Evolutionary conservation across 2,888 invertebrate genomes (phyloP).

Genomic region (Ormyrus pomaceus): DNA sequence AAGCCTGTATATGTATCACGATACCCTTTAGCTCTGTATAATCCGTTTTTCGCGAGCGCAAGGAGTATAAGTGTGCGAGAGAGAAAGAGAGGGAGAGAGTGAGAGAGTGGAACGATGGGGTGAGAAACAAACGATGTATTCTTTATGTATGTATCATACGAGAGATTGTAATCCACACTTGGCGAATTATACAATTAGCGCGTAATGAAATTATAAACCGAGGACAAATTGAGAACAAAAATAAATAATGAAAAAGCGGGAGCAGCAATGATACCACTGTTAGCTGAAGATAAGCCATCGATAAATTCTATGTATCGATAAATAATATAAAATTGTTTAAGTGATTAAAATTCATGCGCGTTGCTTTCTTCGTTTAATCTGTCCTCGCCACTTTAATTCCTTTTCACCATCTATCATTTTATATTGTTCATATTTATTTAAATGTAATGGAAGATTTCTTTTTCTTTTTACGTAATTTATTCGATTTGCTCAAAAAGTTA

Average conservation of each 20-base stretch:
- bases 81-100: constrained; percentile 17
- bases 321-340: constrained; percentile 71
- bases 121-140: constrained; percentile 57
- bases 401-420: background rate
- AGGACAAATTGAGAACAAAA: constrained; percentile 30
- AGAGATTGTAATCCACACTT: constrained; percentile 48
- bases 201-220: constrained; percentile 58
- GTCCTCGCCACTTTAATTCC: background rate
- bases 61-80: constrained; percentile 3
- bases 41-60: constrained; percentile 46
- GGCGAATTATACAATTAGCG: constrained; percentile 47
- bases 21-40: constrained; percentile 41
- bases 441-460: background rate
- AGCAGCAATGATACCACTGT: constrained; percentile 61
- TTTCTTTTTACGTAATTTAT: background rate
- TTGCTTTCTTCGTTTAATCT: background rate
- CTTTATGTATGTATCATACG: constrained; percentile 59
- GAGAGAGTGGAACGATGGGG: constrained; percentile 38
- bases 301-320: constrained; percentile 72
- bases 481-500: background rate
- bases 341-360: constrained; percentile 41
- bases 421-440: background rate
- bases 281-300: constrained; percentile 64
- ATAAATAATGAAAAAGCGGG: constrained; percentile 16
- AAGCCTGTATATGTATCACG: constrained; percentile 52